phyloP scores from a whole-genome alignment of 2,888 invertebrate genomes.

The Cantharis lateralis region DNA sequence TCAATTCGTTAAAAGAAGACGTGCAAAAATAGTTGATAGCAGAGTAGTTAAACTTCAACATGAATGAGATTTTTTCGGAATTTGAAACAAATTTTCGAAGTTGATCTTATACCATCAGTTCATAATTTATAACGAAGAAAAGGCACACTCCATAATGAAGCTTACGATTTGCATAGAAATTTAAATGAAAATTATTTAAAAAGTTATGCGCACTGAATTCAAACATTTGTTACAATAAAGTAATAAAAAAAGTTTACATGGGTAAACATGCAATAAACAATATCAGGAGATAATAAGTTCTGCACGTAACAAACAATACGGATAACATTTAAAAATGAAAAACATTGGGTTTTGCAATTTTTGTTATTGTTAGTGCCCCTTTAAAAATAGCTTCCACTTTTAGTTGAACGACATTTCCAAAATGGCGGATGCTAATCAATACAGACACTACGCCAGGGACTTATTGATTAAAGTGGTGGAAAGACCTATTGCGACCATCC shows the following conservation, averaged over 20 bases:
- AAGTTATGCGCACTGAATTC: not conserved
- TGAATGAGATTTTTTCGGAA: too few relatives aligned
- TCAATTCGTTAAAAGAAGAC: too few relatives aligned
- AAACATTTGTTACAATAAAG: not conserved
- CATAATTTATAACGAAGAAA: too few relatives aligned
- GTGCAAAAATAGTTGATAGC: too few relatives aligned
- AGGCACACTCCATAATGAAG: not conserved
- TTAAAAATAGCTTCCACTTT: constrained; percentile 19
- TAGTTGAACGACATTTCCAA: constrained; percentile 26
- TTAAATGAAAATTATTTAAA: not conserved
- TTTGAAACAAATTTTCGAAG: too few relatives aligned
- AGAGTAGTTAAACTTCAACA: too few relatives aligned
- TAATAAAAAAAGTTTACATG: constrained; percentile 4
- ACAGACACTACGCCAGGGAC: constrained; percentile 33
- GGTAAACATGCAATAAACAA: constrained; percentile 2
- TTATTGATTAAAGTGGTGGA: constrained; percentile 33
- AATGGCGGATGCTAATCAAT: constrained; percentile 33
- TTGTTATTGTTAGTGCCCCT: constrained; percentile 10
- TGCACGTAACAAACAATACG: not conserved
- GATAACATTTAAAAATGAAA: not conserved
- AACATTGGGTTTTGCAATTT: not conserved
- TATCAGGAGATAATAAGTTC: not conserved
- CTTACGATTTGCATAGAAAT: not conserved
- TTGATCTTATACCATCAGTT: too few relatives aligned
- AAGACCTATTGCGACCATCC: constrained; percentile 33